phyloP scores from a whole-genome alignment of 2,113 vertebrate species.

The Nibea coibor region DNA sequence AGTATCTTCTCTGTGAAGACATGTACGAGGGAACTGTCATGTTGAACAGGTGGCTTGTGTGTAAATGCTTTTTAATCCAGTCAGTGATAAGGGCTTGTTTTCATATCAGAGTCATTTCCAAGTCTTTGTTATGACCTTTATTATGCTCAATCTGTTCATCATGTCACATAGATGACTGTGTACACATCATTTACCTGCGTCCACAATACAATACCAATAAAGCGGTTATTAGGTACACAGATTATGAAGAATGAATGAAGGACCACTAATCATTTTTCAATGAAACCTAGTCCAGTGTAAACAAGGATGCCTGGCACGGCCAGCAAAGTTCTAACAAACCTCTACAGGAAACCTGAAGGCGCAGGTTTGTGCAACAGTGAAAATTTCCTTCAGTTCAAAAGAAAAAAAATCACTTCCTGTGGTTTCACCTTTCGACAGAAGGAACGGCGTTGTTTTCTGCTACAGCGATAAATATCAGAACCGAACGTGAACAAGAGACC shows the following conservation, averaged over 20 bases:
- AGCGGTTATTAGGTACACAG: not conserved
- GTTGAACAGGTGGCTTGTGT: not conserved
- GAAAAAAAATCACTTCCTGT: not conserved
- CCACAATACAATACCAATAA: not conserved
- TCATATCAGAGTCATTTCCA: constrained; percentile 3
- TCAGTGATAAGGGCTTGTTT: not conserved
- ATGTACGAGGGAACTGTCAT: not conserved
- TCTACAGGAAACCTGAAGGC: not conserved
- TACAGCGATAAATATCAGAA: not conserved
- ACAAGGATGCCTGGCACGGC: too few relatives aligned
- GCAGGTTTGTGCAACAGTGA: not conserved
- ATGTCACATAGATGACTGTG: not conserved
- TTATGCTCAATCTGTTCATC: constrained; percentile 1
- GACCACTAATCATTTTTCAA: too few relatives aligned
- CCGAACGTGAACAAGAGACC: not conserved
- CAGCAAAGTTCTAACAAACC: too few relatives aligned
- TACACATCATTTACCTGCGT: not conserved
- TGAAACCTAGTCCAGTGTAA: not conserved
- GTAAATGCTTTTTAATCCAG: not conserved
- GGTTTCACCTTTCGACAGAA: constrained; percentile 15
- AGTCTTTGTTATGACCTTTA: not conserved
- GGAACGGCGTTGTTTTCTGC: not conserved
- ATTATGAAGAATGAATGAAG: not conserved
- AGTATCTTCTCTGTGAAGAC: not conserved
- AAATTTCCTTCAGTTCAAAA: not conserved